Percentiles rank a stretch among this genome's conserved stretches.
Conservation (phyloP, 2,113 vertebrate genomes). For the Epinephelus fuscoguttatus region DNA sequence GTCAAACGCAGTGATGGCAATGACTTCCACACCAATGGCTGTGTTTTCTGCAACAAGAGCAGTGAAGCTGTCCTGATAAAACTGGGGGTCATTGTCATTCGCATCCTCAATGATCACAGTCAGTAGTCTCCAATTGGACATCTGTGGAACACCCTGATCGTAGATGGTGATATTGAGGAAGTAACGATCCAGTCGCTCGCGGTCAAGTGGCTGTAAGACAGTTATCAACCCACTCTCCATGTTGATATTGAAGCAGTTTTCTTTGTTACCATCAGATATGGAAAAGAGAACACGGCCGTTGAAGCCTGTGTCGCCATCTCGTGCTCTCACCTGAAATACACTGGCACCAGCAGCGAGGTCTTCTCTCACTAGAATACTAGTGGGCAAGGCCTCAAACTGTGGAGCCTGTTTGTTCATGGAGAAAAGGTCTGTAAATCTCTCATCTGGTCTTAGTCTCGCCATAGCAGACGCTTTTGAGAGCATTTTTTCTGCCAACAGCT, state of each 20-base stretch:
- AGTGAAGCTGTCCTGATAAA: conserved; percentile 89
- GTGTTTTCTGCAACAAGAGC: conserved; percentile 91
- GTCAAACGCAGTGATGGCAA: conserved; percentile 92
- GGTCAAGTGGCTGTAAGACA: conserved; percentile 92
- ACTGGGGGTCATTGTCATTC: conserved; percentile 94
- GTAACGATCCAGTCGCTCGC: conserved; percentile 91
- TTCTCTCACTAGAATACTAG: conserved; percentile 91
- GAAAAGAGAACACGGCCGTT: conserved; percentile 93
- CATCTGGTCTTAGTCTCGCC: conserved; percentile 86
- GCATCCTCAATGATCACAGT: conserved; percentile 93
- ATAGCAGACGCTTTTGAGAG: conserved; percentile 92
- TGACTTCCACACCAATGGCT: conserved; percentile 89
- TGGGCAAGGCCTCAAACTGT: conserved; percentile 95
- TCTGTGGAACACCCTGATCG: conserved; percentile 92
- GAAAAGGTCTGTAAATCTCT: conserved; percentile 90
- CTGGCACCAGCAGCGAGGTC: conserved; percentile 88
- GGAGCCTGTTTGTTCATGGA: conserved; percentile 93
- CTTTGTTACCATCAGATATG: conserved; percentile 92
- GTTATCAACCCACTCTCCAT: conserved; percentile 92
- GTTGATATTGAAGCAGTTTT: conserved; percentile 93
- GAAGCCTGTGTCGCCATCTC: conserved; percentile 92
- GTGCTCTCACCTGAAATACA: conserved; percentile 91
- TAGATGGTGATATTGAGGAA: conserved; percentile 97
- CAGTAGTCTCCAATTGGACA: conserved; percentile 91
- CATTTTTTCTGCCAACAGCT: conserved; percentile 93